These are phyloP conservation scores for Andrena flavipes DNA, from an alignment of 2,888 invertebrate genomes.

Conservation along the genomic window DNA sequence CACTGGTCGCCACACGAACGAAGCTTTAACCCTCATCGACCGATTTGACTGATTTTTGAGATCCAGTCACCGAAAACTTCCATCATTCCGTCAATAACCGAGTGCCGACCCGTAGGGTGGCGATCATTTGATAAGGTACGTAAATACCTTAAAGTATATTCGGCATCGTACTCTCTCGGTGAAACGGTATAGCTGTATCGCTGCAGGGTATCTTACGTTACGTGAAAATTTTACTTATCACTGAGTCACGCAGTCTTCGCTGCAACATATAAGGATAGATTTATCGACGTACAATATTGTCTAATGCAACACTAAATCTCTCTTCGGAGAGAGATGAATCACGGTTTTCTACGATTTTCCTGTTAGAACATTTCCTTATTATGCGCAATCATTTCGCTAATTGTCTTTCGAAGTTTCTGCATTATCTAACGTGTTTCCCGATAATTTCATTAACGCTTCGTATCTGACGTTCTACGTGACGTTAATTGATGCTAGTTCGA, in stretches of 20 bases:
- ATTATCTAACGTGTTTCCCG: not conserved
- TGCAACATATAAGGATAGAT: not conserved
- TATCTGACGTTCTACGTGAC: not conserved
- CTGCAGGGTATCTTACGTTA: conserved; percentile 21
- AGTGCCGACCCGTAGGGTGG: conserved; percentile 93
- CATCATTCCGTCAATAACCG: conserved; percentile 93
- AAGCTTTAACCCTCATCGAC: conserved; percentile 61
- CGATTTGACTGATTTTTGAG: conserved; percentile 84
- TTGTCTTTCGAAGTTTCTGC: not conserved
- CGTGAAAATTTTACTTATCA: conserved; percentile 49
- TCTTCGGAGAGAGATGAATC: conserved; percentile 3
- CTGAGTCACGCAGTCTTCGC: conserved; percentile 43
- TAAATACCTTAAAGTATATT: not conserved
- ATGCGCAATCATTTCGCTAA: conserved; percentile 4
- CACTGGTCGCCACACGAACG: conserved; percentile 74
- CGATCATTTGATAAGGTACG: conserved; percentile 85
- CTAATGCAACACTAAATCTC: conserved; percentile 13
- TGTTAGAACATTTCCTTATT: conserved; percentile 27
- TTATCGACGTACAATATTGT: conserved; percentile 5
- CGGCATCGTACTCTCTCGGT: not conserved
- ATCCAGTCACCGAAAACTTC: conserved; percentile 87
- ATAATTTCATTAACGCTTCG: not conserved
- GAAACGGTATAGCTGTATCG: not conserved
- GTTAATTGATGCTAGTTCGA: conserved; percentile 24
- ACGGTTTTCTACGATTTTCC: conserved; percentile 21